Evolutionary conservation across 2,888 invertebrate genomes (phyloP), one percentile per base, ranked within the genome.

Genomic region (Siphlonurus alternatus): DNA sequence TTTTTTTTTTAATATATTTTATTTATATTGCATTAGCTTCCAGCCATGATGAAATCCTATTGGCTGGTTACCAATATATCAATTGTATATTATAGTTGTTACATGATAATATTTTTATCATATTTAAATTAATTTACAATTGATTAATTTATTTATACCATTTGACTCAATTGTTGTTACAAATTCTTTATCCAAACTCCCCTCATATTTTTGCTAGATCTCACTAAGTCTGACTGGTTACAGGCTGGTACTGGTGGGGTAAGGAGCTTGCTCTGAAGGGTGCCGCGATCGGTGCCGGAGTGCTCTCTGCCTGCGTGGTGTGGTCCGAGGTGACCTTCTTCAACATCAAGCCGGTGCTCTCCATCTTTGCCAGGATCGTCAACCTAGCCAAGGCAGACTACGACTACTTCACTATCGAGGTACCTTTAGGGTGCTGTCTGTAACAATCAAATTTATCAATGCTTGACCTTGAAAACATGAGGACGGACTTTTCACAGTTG

Each of bases 271-370:
- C 88, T 66, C 80, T 90, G 70, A 89, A 88, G 74, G 73, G 81
- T 0, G 75, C 89, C 68, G 87, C 93, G 1, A 78, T 90, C 24
- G 70, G 85, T 15, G 84, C 91, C 0, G 87, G 86, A 1, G 75
- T 86, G 54, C 81, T 98, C 76, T 96, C 97, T 0, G 77, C 89
- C 23, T 85, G 89, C 73, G 94, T 99, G 38, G 93, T 99, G n/a
- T 97, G 98, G 97, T 98, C 97, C 0, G 99, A 99, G 79, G 86
- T 98, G 71, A 95, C 98, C 1, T 99, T 99, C 79, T 99, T 99
- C 79, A 89, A 89, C 73, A 87, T 89, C 71, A 78, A 82, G 23
- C 98, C 98, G 0, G 93, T 95, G 23, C 80, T 99, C 2, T 98
- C 98, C 1, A 83, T 99, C 68, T 98, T 99, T 76, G 99, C 99